A percentile compares a stretch with the other conserved stretches of the same genome.
These are phyloP conservation scores for Drosophila subsilvestris DNA, from an alignment of 2,888 invertebrate genomes.

Conservation along the genomic window DNA sequence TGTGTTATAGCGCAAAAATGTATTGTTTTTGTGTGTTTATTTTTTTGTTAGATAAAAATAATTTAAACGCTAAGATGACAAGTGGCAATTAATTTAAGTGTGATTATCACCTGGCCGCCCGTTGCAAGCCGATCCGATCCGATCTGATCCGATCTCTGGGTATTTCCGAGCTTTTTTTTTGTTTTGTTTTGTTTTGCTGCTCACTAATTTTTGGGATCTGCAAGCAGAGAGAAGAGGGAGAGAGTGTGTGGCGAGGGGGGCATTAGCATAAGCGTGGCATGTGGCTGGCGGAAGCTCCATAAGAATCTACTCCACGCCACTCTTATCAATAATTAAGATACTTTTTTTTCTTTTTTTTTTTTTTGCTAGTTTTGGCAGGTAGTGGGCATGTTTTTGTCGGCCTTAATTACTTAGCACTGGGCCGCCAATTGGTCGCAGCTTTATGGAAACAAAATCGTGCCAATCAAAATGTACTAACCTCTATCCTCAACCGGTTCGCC, in stretches of 20 bases:
- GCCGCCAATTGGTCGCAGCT: constrained; percentile 48
- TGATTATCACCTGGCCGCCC: constrained; percentile 76
- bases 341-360: constrained; percentile 4
- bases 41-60: constrained; percentile 70
- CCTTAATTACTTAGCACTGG: constrained; percentile 48
- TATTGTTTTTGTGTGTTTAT: constrained; percentile 8
- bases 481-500: constrained; percentile 73
- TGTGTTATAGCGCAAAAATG: constrained; percentile 20
- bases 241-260: too few species aligned
- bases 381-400: constrained; percentile 16
- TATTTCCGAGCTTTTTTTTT: constrained; percentile 60
- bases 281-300: constrained; percentile 18
- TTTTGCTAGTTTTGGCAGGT: constrained; percentile 6
- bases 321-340: constrained; percentile 32
- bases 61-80: constrained; percentile 79
- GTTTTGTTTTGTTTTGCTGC: constrained; percentile 22
- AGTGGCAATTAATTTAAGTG: constrained; percentile 80
- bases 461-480: constrained; percentile 70
- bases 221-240: constrained; percentile 29
- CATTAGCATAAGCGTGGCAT: constrained; percentile 62
- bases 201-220: constrained; percentile 77
- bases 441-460: constrained; percentile 59
- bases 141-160: constrained; percentile 49
- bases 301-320: constrained; percentile 6
- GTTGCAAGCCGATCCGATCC: constrained; percentile 52